Conservation (phyloP, 1,140 invertebrate genomes). For the Carposina sasakii region DNA sequence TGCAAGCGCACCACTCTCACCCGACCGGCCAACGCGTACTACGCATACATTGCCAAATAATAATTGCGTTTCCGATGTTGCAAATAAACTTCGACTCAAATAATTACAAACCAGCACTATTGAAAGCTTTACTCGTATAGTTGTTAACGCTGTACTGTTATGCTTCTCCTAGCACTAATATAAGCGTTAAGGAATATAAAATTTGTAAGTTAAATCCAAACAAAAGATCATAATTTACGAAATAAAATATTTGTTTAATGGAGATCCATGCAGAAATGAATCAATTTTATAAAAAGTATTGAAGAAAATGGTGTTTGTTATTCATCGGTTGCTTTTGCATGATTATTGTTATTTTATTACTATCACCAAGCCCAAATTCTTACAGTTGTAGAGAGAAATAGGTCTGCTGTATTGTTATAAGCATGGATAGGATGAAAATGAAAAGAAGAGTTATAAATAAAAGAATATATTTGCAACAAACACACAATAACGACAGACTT, state of each 20-base stretch:
- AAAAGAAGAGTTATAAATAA: constrained; percentile 69
- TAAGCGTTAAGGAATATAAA: constrained; percentile 54
- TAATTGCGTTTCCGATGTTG: constrained; percentile 2
- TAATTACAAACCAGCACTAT: constrained; percentile 46
- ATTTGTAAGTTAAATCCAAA: not conserved
- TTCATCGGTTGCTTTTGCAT: constrained; percentile 49
- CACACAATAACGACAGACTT: constrained; percentile 65
- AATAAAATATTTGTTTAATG: constrained; percentile 44
- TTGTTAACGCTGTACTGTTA: constrained; percentile 55
- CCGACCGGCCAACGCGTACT: constrained; percentile 25
- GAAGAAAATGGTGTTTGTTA: constrained; percentile 70
- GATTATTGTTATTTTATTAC: constrained; percentile 48
- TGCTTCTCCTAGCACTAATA: constrained; percentile 60
- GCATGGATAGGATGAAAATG: constrained; percentile 69
- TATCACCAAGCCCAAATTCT: constrained; percentile 63
- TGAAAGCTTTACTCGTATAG: constrained; percentile 51
- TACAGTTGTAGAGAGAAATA: constrained; percentile 51
- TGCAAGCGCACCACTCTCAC: constrained; percentile 71
- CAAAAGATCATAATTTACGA: constrained; percentile 23
- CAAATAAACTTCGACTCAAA: constrained; percentile 20
- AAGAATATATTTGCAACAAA: constrained; percentile 71
- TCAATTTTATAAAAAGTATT: constrained; percentile 61
- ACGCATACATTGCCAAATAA: not conserved
- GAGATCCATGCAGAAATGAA: constrained; percentile 69
- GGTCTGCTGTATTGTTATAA: constrained; percentile 60